phyloP scores from a whole-genome alignment of 1,140 invertebrate species.

The Orius laevigatus region DNA sequence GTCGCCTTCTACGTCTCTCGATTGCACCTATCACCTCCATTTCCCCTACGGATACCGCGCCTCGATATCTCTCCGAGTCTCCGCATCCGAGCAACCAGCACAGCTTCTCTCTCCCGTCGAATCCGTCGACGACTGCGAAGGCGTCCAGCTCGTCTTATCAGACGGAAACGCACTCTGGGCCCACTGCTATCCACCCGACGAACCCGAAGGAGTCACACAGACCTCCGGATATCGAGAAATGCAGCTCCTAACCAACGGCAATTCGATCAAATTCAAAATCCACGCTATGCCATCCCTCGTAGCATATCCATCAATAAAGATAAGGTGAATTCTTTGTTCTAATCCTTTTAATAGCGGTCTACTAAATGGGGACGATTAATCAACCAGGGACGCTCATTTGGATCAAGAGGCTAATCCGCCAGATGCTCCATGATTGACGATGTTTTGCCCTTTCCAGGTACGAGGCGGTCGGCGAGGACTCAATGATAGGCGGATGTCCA shows the following conservation, averaged over 20 bases:
- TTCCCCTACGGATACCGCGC: constrained; percentile 44
- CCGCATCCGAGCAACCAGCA: not conserved
- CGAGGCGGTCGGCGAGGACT: constrained; percentile 39
- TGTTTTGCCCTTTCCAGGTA: constrained; percentile 26
- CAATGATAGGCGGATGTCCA: constrained; percentile 20
- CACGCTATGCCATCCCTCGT: constrained; percentile 7
- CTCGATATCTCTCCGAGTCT: constrained; percentile 8
- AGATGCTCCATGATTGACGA: not conserved
- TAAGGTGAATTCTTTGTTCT: constrained; percentile 7
- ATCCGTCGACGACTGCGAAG: constrained; percentile 26
- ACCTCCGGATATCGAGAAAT: constrained; percentile 28
- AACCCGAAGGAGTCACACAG: constrained; percentile 22
- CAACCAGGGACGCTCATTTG: too few species aligned
- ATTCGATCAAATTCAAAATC: constrained; percentile 31
- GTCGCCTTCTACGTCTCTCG: constrained; percentile 31
- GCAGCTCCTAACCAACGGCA: constrained; percentile 36
- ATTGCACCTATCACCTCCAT: constrained; percentile 43
- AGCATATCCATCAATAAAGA: constrained; percentile 7
- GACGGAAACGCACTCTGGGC: constrained; percentile 35
- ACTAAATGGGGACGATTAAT: too few species aligned
- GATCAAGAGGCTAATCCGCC: too few species aligned
- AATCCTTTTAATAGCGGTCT: too few species aligned
- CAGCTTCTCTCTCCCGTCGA: constrained; percentile 1
- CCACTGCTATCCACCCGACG: constrained; percentile 36
- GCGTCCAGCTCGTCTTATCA: constrained; percentile 33